Base-by-base conservation (phyloP, 2,797 vertebrate genomes). In the Melanotaenia trifasciata region DNA sequence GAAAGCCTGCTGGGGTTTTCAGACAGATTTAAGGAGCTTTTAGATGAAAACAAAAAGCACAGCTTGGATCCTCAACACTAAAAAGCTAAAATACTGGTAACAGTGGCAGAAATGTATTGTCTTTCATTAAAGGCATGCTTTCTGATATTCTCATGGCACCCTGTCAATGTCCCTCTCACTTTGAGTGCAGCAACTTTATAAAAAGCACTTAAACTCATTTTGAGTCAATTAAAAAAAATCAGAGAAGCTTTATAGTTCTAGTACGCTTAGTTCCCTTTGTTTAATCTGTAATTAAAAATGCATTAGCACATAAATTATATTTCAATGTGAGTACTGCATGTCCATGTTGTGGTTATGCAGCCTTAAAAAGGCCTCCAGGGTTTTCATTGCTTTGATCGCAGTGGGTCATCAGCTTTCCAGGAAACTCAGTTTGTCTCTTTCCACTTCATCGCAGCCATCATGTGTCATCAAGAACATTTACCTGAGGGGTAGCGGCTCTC, bases 331-430 rank as follows among this genome's bases (percentile, higher is more conserved):
- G 67, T 47, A 40, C 43, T 30, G 61, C 8, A 18, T 5, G 59
- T 66, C 12, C 4, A 10, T 50, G 35, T 28, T 32, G 24, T 26
- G 62, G 20, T 50, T 24, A 4, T 54, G 24, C 22, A 47, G 32
- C 30, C 33, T 71, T n/a, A 43, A 43, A n/a, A 16, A 64, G 36
- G 22, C n/a, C 69, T 73, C 14, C 56, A 51, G 26, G 33, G 64
- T 73, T 67, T 64, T 22, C n/a, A 2, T 36, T 35, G 59, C 59
- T 76, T 72, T 74, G 64, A 69, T 78, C 45, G 14, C 62, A n/a
- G 20, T 24, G 51, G 43, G 40, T 54, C 16, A 2, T 24, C 20
- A 65, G 40, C 69, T 70, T 69, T 79, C 74, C 74, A 61, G 54
- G 70, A 81, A 73, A 60, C 66, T 13, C 1, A 8, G 56, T 58